phyloP scores from a whole-genome alignment of 1,140 invertebrate genomes.

The Whitmania pigra region DNA sequence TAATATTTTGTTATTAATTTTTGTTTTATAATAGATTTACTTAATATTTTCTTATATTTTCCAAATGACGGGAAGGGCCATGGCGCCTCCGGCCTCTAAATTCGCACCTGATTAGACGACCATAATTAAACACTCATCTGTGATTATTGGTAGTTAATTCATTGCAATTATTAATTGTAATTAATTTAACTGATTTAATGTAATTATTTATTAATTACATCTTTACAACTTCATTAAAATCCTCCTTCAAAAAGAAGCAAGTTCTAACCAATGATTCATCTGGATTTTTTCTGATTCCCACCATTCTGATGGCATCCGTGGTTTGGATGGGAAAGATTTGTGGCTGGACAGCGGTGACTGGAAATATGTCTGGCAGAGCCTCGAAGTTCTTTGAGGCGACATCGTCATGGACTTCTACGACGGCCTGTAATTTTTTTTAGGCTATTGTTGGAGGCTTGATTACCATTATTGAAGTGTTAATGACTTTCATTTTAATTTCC shows the following conservation, averaged over 20 bases:
- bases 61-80: no score
- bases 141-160: no score
- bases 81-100: no score
- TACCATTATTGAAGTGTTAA: neutral
- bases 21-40: no score
- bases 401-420: slow-evolving; percentile 80
- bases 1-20: no score
- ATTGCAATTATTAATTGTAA: no score
- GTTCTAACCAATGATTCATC: slow-evolving; percentile 82
- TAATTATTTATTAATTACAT: no score
- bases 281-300: slow-evolving; percentile 78
- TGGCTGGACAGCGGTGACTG: slow-evolving; percentile 45
- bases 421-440: slow-evolving; percentile 51
- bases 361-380: slow-evolving; percentile 70
- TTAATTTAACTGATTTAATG: no score
- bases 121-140: no score
- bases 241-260: slow-evolving; percentile 55
- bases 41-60: no score
- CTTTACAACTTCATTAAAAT: no score
- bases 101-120: no score
- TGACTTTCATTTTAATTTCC: slow-evolving; percentile 5
- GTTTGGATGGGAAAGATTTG: slow-evolving; percentile 41
- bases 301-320: slow-evolving; percentile 79
- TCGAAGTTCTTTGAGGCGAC: slow-evolving; percentile 88
- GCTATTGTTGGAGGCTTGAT: neutral